Evolutionary conservation across 2,888 invertebrate species (phyloP), one percentile per base, ranked within the genome.

Genomic region (Orthosia cruda): DNA sequence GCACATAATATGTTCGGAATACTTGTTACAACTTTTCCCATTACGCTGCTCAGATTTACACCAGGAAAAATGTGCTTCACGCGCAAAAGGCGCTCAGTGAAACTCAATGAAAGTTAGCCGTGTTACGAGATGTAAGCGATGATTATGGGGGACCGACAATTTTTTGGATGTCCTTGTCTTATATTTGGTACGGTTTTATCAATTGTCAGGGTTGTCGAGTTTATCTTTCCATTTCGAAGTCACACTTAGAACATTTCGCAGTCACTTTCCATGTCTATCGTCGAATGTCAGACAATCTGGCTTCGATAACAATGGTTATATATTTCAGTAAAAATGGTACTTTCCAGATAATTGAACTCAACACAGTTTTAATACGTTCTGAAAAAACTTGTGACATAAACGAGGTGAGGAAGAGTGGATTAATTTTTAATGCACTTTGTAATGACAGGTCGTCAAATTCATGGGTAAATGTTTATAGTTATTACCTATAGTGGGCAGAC

Each of bases 1-100:
- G 92, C 90, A 93, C 92, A 94, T 95, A 96, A 95, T 95, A 95
- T 94, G 93, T 94, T 94, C 93, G 89, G 94, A 95, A 96, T 95
- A 95, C 96, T 95, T 96, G 93, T 95, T 95, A 95, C 93, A 96
- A 96, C 96, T 96, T 96, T 96, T 96, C 95, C 96, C 95, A 96
- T 96, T 96, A 96, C 92, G 90, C 88, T 89, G 92, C 89, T 91
- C 92, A 93, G 94, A 95, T 95, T 96, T 94, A 93, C 93, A 94
- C 92, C 89, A 90, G 89, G 92, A 88, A 90, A 94, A 96, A 94
- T 93, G 91, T 92, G 89, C 92, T 93, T 91, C 90, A 92, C 91
- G 90, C 88, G 90, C 89, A 91, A 92, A 83, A 91, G 87, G 89
- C 89, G 90, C 87, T 88, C 88, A 90, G 88, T 89, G 80, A 89